Evolutionary conservation across 92 coral and sea anemone genomes (phyloP).

Genomic region (Umimayanthus kanabou): DNA sequence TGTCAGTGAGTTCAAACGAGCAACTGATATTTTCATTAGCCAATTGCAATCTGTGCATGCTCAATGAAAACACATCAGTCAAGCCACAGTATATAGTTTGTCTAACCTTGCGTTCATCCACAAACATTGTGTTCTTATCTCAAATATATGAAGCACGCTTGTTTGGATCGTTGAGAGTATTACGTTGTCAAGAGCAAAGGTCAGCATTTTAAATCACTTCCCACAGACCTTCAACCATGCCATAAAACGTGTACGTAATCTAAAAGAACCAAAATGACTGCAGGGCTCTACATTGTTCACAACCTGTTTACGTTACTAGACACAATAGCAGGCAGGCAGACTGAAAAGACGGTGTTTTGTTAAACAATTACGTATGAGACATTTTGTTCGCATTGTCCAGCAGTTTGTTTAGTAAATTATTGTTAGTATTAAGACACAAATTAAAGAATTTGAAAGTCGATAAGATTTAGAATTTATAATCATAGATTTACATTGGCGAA

Average conservation of each 20-base stretch:
- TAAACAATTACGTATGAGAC: neutral
- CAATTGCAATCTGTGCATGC: too few relatives aligned
- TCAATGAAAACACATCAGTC: too few relatives aligned
- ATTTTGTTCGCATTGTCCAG: neutral
- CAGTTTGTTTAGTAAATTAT: neutral
- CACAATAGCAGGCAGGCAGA: too few relatives aligned
- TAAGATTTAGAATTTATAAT: too few relatives aligned
- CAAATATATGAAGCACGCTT: neutral
- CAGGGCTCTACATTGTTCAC: neutral
- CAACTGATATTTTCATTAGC: too few relatives aligned
- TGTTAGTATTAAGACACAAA: too few relatives aligned
- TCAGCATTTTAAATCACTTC: neutral
- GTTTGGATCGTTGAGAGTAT: neutral
- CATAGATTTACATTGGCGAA: neutral
- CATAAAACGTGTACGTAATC: neutral
- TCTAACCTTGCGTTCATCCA: too few relatives aligned
- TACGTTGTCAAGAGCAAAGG: neutral
- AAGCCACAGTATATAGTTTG: too few relatives aligned
- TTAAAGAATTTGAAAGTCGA: neutral
- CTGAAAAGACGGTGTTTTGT: too few relatives aligned
- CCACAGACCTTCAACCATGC: neutral
- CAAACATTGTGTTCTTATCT: too few relatives aligned
- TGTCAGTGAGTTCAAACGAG: too few relatives aligned
- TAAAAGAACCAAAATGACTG: neutral
- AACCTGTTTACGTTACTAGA: neutral